These are phyloP conservation scores for Atractosteus spatula DNA, from an alignment of 2,113 vertebrate species.

Conservation along the genomic window DNA sequence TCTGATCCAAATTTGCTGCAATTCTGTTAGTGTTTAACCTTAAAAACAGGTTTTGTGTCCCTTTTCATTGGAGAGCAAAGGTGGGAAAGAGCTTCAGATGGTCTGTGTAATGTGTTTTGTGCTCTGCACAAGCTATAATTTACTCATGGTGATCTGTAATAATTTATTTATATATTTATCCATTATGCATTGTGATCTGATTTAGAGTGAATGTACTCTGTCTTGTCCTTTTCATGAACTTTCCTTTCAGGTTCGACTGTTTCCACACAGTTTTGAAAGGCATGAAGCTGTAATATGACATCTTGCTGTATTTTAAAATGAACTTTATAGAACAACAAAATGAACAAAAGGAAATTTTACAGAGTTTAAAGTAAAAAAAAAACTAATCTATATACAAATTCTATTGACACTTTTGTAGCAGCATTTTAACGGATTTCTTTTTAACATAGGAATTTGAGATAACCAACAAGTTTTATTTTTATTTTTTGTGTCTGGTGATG, in stretches of 20 bases:
- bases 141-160: conserved; percentile 64
- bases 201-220: conserved; percentile 69
- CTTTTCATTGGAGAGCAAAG: background rate
- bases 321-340: background rate
- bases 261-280: background rate
- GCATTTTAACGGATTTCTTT: no score
- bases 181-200: conserved; percentile 71
- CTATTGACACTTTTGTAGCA: no score
- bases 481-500: no score
- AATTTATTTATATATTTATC: conserved; percentile 66
- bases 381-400: no score
- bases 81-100: background rate
- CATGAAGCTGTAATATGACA: background rate
- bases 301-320: background rate
- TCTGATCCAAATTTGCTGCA: no score
- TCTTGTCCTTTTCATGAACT: conserved; percentile 60
- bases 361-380: no score
- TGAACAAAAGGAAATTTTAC: background rate
- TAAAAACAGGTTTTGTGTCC: background rate
- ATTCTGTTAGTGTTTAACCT: no score
- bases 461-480: no score
- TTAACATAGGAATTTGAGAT: no score
- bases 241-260: conserved; percentile 26
- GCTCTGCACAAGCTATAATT: conserved; percentile 46
- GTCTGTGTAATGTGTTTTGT: conserved; percentile 17